Base-by-base conservation (phyloP, 2,797 vertebrate species). In the Malacoraja senta region DNA sequence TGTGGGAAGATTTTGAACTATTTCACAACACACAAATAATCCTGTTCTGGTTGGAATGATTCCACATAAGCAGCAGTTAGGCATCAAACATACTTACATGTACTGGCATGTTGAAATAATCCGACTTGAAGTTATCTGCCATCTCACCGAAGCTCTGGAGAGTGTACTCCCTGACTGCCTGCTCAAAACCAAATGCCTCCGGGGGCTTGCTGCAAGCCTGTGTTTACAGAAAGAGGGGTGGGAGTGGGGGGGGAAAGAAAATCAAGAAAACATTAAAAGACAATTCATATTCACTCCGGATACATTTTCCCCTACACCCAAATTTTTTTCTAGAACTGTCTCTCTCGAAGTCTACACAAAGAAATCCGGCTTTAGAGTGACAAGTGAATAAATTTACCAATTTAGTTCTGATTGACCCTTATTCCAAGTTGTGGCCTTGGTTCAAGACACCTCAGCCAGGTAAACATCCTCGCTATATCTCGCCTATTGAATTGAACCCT, bases 81-180 rank as follows among this genome's bases (percentile, higher is more conserved):
- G 10, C 58, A n/a, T 32, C 86, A 71, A 76, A 92, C 38, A 61
- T 94, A 97, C 97, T 96, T 96, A 99, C 99, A 58, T 99, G 99
- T 93, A 99, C 99, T 0, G 99, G 99, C 98, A 99, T 99, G 97
- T 99, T 99, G 96, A 99, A 99, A 95, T 99, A 99, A 96, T 99
- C 99, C 0, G 99, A 99, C 95, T 99, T 99, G 96, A 99, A 99
- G 95, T 98, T 98, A 96, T 99, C 99, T 7, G 99, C 99, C 99
- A 99, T 99, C 96, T 99, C 99, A 86, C 99, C 99, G 72, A 99
- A 99, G 96, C 97, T 98, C 96, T 99, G 99, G 78, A 99, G 97
- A 8, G 97, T 97, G 94, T 99, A 99, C 94, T 99, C 98, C 94
- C 98, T 97, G 94, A 98, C 97, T 4, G 98, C 99, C 95, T 99